Conservation (phyloP, 2,113 vertebrate genomes). For the Oceanites oceanicus region DNA sequence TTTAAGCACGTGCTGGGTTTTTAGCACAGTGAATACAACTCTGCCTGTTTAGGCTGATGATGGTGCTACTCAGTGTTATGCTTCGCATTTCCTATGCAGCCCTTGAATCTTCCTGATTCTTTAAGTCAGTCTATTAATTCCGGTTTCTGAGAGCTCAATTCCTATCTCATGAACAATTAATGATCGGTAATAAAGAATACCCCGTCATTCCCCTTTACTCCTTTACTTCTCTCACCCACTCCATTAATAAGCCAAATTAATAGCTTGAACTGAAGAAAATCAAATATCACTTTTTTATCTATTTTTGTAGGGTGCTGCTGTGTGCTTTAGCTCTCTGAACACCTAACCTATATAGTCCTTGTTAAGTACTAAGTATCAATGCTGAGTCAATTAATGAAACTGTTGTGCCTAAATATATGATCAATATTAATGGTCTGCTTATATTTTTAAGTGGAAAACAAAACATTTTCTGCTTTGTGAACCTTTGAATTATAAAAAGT, state of each 20-base stretch:
- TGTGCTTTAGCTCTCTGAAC: background rate
- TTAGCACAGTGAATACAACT: background rate
- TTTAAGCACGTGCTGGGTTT: background rate
- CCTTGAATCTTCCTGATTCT: background rate
- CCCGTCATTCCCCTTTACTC: background rate
- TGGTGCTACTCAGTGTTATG: background rate
- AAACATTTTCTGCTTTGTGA: background rate
- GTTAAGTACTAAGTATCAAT: background rate
- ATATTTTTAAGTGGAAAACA: background rate
- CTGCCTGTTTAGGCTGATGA: background rate
- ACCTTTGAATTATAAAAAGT: background rate
- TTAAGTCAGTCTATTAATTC: background rate
- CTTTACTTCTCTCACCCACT: background rate
- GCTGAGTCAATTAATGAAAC: background rate
- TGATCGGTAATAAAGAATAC: background rate
- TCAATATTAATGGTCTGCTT: background rate
- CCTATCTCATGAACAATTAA: background rate
- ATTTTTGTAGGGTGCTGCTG: background rate
- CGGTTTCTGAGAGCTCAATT: background rate
- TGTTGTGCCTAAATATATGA: background rate
- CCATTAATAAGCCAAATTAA: background rate
- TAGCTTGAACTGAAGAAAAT: background rate
- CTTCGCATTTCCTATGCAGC: background rate
- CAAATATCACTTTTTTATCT: background rate
- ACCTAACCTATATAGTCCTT: background rate